Percentiles rank a stretch among this genome's conserved stretches.
phyloP scores from a whole-genome alignment of 1,140 invertebrate genomes.

The Phymorhynchus buccinoides region DNA sequence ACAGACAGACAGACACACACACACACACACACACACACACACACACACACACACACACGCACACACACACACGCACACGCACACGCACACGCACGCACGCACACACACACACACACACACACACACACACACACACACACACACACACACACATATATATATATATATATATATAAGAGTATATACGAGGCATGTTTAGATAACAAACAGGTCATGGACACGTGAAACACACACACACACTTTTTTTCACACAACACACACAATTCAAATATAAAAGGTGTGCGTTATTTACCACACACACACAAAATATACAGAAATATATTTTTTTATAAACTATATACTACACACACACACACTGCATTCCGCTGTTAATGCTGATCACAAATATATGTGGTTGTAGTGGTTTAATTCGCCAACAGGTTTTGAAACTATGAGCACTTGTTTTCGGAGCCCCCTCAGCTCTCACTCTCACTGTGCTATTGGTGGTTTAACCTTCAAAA shows the following conservation, averaged over 20 bases:
- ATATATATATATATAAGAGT: neutral
- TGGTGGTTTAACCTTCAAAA: no score
- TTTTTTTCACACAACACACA: neutral
- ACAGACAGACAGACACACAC: constrained; percentile 22
- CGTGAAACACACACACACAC: neutral
- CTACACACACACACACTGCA: no score
- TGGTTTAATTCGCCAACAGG: no score
- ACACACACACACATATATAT: neutral
- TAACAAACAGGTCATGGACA: no score
- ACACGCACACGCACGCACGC: neutral
- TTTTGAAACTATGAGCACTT: no score
- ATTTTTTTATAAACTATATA: neutral
- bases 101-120: neutral
- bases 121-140: neutral
- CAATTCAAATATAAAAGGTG: no score
- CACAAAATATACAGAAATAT: neutral
- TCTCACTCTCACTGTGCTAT: no score
- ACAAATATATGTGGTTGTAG: no score
- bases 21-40: constrained; percentile 22
- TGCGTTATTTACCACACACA: neutral
- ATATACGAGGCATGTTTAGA: no score
- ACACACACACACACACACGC: constrained; percentile 7
- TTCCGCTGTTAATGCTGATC: no score
- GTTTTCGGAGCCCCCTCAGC: no score
- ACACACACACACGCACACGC: constrained; percentile 1